Evolutionary conservation across 2,888 invertebrate genomes (phyloP), one percentile per base, ranked within the genome.

Genomic region (Chromoteleia sp.): DNA sequence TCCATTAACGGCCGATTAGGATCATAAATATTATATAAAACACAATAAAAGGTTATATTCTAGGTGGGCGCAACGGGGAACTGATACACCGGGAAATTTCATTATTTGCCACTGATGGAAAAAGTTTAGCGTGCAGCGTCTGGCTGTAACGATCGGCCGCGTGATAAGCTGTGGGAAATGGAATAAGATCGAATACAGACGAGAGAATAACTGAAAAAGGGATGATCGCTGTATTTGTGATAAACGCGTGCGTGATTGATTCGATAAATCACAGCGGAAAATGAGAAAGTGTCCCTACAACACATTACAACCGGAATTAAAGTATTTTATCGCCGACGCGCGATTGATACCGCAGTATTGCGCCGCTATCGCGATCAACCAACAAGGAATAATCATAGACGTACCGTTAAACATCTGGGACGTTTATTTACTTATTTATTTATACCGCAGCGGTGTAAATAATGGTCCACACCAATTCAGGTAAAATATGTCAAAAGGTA

Each of bases 111-210:
- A 39, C 74, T 80, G 74, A 80, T 80, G 74, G 80, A 80, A 80
- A 80, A 80, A 74, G 74, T 74, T 75, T 33, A 10, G 54, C 54
- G 65, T 52, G 59, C 45, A 59, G 30, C 68, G 73, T 61, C 67
- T 79, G 73, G 73, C 21, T 39, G 54, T 68, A 79, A 79, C 79
- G 74, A 74, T 79, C 68, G 41, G 17, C 6, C 25, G 25, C 15
- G 54, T 79, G 79, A 79, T 79, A 80, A 80, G 74, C 74, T 43
- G 39, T 56, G 63, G 68, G 56, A 80, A 70, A 74, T 41, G 58
- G 74, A 80, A 75, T 70, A 80, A 80, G 80, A 80, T 80, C 74
- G 80, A 74, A 74, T 74, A 79, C 74, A 74, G 74, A 74, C 56
- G 67, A 75, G 74, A 67, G 68, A 61, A 61, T 54, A 74, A 68